These are phyloP conservation scores for Momotus momota DNA, from an alignment of 2,797 vertebrate genomes.

Conservation along the genomic window DNA sequence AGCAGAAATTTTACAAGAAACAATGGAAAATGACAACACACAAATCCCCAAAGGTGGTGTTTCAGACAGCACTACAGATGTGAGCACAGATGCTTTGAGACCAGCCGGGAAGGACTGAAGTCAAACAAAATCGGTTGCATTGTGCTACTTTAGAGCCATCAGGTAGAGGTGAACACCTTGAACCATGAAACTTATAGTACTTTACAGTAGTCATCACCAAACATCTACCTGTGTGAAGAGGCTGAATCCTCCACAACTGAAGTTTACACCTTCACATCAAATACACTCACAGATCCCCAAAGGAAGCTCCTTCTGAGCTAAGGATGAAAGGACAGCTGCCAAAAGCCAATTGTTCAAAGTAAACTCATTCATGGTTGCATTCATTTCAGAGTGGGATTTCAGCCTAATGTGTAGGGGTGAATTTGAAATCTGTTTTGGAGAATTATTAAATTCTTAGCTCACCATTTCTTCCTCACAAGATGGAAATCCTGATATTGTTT, in stretches of 20 bases:
- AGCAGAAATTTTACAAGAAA: not conserved
- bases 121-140: not conserved
- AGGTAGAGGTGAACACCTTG: not conserved
- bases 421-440: not conserved
- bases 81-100: slow-evolving; percentile 13
- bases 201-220: not conserved
- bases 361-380: not conserved
- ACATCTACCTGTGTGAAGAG: not conserved
- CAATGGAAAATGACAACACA: not conserved
- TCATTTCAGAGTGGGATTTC: not conserved
- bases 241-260: not conserved
- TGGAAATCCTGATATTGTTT: not conserved
- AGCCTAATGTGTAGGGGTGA: not conserved
- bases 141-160: not conserved
- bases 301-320: not conserved
- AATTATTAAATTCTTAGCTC: not conserved
- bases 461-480: not conserved
- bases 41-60: slow-evolving; percentile 4
- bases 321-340: not conserved
- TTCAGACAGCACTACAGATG: not conserved
- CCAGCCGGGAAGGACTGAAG: not conserved
- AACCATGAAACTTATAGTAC: not conserved
- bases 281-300: not conserved
- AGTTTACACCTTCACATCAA: not conserved
- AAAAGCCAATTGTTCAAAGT: not conserved